Percentiles rank a stretch among this genome's conserved stretches.
Evolutionary conservation across 2,888 invertebrate species (phyloP).

Genomic region (Cheilosia pagana): DNA sequence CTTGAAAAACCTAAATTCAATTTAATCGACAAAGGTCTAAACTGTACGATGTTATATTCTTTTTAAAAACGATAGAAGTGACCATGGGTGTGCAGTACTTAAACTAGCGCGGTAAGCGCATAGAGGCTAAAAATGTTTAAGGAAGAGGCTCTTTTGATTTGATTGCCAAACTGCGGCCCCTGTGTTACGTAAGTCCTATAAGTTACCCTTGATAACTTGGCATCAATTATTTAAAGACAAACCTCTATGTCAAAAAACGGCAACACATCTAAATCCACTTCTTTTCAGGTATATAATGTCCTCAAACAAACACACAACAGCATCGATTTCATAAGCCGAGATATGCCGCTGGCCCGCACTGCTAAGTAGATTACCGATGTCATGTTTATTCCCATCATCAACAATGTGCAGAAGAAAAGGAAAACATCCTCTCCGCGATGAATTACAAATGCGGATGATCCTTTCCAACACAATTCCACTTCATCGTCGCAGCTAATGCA

Average conservation of each 20-base stretch:
- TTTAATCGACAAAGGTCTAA: no score
- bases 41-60: no score
- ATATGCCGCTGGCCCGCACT: constrained; percentile 1
- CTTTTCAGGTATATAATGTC: not conserved
- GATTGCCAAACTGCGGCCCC: no score
- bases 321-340: constrained; percentile 11
- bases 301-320: constrained; percentile 1
- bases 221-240: not conserved
- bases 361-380: constrained; percentile 70
- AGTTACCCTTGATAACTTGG: not conserved
- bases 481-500: constrained; percentile 68
- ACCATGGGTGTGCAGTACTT: no score
- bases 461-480: constrained; percentile 65
- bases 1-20: no score
- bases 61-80: no score
- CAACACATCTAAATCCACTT: not conserved
- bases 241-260: not conserved
- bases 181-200: not conserved
- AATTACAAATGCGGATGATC: constrained; percentile 72
- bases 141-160: no score
- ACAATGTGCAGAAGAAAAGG: constrained; percentile 20
- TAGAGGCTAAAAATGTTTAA: no score
- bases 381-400: constrained; percentile 73
- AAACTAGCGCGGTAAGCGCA: no score
- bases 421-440: constrained; percentile 41